These are phyloP conservation scores for Sebastes kiyomatsui DNA, from an alignment of 2,797 vertebrate genomes.

Conservation along the genomic window DNA sequence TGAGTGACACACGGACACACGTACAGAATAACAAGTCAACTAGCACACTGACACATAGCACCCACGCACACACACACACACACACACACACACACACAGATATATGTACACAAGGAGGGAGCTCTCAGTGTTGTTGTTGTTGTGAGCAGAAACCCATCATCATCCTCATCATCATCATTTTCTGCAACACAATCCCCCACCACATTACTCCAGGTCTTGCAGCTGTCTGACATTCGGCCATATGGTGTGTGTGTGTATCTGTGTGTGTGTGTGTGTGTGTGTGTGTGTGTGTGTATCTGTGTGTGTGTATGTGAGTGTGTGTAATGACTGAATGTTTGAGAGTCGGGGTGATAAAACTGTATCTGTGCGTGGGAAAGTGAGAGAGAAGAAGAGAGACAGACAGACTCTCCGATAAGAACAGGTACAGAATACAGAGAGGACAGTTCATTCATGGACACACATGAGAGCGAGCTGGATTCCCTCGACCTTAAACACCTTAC, in stretches of 20 bases:
- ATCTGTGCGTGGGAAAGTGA: conserved; percentile 14
- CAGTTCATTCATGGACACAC: conserved; percentile 6
- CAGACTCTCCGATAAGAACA: not conserved
- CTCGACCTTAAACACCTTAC: not conserved
- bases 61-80: conserved; percentile 34
- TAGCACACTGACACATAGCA: conserved; percentile 43
- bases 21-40: conserved; percentile 56
- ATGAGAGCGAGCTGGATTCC: not conserved
- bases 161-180: conserved; percentile 38
- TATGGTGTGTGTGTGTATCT: conserved; percentile 37
- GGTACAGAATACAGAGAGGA: not conserved
- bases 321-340: conserved; percentile 15
- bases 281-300: not conserved
- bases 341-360: conserved; percentile 23
- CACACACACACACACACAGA: not conserved
- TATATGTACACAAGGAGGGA: not conserved
- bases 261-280: not conserved
- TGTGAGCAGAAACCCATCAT: conserved; percentile 14
- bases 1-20: conserved; percentile 62
- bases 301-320: not conserved
- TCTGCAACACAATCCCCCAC: conserved; percentile 24
- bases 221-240: conserved; percentile 65
- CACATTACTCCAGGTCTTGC: conserved; percentile 48
- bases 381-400: conserved; percentile 12
- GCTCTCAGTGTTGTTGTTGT: conserved; percentile 8